Conservation (phyloP, 2,113 vertebrate species). For the Oxygymnocypris stewartii region DNA sequence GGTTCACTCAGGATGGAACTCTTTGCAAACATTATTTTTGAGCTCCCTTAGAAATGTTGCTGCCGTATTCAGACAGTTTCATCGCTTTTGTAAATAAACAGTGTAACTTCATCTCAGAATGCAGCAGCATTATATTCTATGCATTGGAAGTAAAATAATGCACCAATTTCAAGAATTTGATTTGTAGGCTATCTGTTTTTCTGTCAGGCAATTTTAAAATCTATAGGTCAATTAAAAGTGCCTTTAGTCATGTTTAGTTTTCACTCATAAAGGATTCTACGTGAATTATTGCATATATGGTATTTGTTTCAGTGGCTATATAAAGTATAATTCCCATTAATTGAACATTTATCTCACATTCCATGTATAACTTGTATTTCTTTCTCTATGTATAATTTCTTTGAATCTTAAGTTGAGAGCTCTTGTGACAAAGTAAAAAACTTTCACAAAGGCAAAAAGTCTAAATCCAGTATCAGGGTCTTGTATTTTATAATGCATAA, state of each 20-base stretch:
- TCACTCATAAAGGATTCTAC: not conserved
- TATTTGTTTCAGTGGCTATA: constrained; percentile 20
- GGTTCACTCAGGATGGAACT: constrained; percentile 30
- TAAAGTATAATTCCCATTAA: not conserved
- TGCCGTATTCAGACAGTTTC: constrained; percentile 1
- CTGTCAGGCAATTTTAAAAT: too few relatives aligned
- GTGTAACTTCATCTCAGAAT: constrained; percentile 1
- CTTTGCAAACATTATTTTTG: not conserved
- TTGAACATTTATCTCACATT: constrained; percentile 5
- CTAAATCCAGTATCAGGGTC: not conserved
- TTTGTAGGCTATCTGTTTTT: not conserved
- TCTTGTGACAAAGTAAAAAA: not conserved
- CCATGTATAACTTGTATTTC: not conserved
- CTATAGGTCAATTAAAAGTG: constrained; percentile 13
- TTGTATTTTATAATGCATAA: not conserved
- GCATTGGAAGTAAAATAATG: constrained; percentile 6
- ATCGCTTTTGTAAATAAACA: not conserved
- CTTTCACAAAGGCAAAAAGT: constrained; percentile 6
- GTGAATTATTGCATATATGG: not conserved
- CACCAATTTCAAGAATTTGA: not conserved
- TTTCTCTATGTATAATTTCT: not conserved
- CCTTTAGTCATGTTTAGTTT: constrained; percentile 8
- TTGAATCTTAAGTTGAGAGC: not conserved
- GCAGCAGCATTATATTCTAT: not conserved
- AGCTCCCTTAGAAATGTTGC: constrained; percentile 12